These are phyloP conservation scores for Thalassaphorura encarpata DNA, from an alignment of 1,140 invertebrate genomes.

Conservation along the genomic window DNA sequence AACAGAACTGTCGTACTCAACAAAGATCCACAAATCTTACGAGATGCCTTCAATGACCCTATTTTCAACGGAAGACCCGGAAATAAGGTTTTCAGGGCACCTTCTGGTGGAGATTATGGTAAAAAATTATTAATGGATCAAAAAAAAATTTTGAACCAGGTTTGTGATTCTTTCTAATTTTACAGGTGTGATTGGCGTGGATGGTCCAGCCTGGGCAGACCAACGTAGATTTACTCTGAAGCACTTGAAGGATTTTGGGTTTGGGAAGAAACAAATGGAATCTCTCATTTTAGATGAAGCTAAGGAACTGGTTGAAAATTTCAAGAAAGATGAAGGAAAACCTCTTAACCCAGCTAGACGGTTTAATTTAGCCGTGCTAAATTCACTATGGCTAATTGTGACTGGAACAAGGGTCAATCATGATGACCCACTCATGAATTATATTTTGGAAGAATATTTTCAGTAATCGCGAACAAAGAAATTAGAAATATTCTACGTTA, in stretches of 20 bases:
- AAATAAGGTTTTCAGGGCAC: neutral
- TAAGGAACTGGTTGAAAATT: slow-evolving; percentile 2
- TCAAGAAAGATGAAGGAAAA: neutral
- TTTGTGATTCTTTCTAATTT: neutral
- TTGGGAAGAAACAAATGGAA: slow-evolving; percentile 37
- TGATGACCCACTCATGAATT: neutral
- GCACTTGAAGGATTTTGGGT: slow-evolving; percentile 35
- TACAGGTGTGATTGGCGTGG: slow-evolving; percentile 20
- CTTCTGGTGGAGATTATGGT: neutral
- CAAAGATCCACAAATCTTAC: neutral
- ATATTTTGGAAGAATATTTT: neutral
- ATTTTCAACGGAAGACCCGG: neutral
- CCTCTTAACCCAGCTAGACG: neutral
- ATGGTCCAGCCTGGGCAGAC: slow-evolving; percentile 22
- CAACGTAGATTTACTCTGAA: slow-evolving; percentile 35
- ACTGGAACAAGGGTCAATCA: neutral
- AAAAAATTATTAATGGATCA: neutral
- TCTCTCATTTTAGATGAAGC: slow-evolving; percentile 35
- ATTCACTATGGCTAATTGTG: neutral
- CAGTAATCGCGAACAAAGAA: neutral
- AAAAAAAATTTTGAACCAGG: neutral
- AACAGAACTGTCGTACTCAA: neutral
- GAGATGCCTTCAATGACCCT: neutral
- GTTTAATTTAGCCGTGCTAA: neutral
- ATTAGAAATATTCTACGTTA: neutral